Percentiles rank a stretch among this genome's conserved stretches.
These are phyloP conservation scores for Smithornis capensis DNA, from an alignment of 2,113 vertebrate species.

Conservation along the genomic window DNA sequence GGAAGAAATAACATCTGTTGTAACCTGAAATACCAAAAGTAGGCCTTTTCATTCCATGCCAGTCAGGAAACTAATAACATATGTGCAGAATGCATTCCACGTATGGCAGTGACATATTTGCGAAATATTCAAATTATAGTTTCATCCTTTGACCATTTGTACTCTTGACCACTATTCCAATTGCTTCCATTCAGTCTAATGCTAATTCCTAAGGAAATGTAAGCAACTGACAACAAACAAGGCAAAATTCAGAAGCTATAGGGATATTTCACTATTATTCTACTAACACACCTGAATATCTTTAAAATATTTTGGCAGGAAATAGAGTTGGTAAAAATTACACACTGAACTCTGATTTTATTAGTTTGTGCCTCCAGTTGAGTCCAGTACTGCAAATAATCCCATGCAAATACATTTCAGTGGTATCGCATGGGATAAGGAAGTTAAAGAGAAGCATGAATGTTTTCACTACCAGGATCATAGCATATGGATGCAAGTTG, in stretches of 20 bases:
- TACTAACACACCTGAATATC: neutral
- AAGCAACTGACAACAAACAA: neutral
- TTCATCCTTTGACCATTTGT: neutral
- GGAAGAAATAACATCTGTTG: constrained; percentile 33
- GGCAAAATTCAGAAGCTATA: neutral
- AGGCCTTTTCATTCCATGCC: constrained; percentile 34
- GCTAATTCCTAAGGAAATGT: neutral
- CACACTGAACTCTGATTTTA: neutral
- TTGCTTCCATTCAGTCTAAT: neutral
- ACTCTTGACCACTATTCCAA: neutral
- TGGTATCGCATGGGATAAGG: neutral
- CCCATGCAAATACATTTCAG: neutral
- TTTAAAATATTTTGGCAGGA: neutral
- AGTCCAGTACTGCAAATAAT: neutral
- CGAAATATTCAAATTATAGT: neutral
- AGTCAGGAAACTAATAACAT: constrained; percentile 17
- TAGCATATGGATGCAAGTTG: neutral
- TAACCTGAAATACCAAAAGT: constrained; percentile 38
- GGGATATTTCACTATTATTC: neutral
- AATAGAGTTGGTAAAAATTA: neutral
- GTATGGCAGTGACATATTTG: neutral
- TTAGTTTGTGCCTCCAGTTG: neutral
- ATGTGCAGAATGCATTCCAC: constrained; percentile 2
- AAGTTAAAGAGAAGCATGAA: neutral
- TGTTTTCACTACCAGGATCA: neutral